Evolutionary conservation across 1,140 invertebrate genomes (phyloP).

Genomic region (Formica selysi): DNA sequence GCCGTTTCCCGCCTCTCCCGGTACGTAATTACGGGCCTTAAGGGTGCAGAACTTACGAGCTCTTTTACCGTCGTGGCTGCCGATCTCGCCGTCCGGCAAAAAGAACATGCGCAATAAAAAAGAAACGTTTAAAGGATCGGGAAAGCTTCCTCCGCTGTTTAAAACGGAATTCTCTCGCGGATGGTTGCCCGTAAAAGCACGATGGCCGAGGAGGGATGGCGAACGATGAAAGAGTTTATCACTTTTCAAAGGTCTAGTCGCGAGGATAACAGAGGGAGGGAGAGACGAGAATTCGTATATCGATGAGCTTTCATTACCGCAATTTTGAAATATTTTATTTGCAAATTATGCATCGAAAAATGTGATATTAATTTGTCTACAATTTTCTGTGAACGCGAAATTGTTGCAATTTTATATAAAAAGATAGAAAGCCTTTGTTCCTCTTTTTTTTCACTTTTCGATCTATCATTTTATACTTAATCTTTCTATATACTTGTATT

Average conservation of each 20-base stretch:
- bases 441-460: constrained; percentile 6
- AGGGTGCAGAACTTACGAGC: constrained; percentile 56
- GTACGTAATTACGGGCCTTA: constrained; percentile 77
- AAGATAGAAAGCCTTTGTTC: neutral
- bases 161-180: constrained; percentile 40
- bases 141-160: constrained; percentile 20
- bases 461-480: neutral
- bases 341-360: neutral
- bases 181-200: constrained; percentile 22
- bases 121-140: constrained; percentile 37
- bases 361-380: neutral
- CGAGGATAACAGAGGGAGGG: neutral
- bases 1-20: constrained; percentile 1
- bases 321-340: neutral
- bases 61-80: constrained; percentile 57
- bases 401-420: no score
- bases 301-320: neutral
- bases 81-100: constrained; percentile 21
- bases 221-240: neutral
- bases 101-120: constrained; percentile 67
- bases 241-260: neutral
- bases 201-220: neutral
- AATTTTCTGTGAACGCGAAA: neutral
- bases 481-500: neutral
- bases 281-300: neutral